phyloP scores from a whole-genome alignment of 1,140 invertebrate species.

The Diuraphis noxia region DNA sequence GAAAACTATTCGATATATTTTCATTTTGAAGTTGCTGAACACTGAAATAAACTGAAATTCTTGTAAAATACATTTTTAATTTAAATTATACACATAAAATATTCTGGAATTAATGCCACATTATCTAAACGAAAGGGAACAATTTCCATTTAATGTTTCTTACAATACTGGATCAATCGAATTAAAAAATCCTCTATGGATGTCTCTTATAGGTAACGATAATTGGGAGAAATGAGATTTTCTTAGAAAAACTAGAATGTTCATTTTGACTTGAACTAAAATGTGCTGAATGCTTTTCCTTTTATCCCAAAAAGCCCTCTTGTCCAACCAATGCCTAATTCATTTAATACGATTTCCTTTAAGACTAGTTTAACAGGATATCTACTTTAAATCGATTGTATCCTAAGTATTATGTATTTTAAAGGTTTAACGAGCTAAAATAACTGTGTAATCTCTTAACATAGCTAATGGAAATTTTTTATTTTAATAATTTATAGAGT shows the following conservation, averaged over 20 bases:
- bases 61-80: not conserved
- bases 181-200: not conserved
- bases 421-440: too few relatives aligned
- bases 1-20: not conserved
- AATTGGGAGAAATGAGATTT: slow-evolving; percentile 20
- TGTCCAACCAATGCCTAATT: slow-evolving; percentile 19
- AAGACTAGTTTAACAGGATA: not conserved
- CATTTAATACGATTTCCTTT: slow-evolving; percentile 2
- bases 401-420: slow-evolving; percentile 15
- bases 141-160: not conserved
- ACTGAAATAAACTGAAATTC: not conserved
- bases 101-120: too few relatives aligned
- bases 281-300: slow-evolving; percentile 16
- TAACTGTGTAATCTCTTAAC: not conserved
- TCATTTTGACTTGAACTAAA: slow-evolving; percentile 9
- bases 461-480: not conserved
- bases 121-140: not conserved
- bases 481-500: not conserved
- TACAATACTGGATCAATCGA: not conserved
- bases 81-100: not conserved
- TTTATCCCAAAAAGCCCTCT: not conserved
- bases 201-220: not conserved
- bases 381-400: slow-evolving; percentile 33
- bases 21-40: not conserved
- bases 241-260: slow-evolving; percentile 3